These are phyloP conservation scores for Batillaria attramentaria DNA, from an alignment of 1,140 invertebrate genomes.

Conservation along the genomic window DNA sequence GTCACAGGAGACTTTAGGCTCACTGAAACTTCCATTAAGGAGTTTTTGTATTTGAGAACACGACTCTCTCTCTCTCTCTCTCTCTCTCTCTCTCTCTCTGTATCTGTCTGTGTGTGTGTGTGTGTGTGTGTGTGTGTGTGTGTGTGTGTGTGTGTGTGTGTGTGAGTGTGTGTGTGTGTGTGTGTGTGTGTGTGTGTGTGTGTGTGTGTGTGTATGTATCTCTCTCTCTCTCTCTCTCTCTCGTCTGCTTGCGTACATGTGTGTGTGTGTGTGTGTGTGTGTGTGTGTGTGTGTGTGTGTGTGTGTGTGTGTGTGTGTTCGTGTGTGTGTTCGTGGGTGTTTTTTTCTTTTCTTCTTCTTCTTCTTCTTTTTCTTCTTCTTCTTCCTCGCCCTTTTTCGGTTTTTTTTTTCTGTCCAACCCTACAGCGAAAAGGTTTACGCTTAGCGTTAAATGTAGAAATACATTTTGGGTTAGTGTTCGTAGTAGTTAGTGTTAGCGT, in stretches of 20 bases:
- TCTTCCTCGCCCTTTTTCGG: neutral
- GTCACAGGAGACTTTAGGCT: too few relatives aligned
- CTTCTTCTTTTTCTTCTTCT: neutral
- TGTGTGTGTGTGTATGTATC: neutral
- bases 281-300: conserved; percentile 7
- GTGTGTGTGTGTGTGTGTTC: neutral
- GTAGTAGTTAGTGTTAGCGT: too few relatives aligned
- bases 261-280: neutral
- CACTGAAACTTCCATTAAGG: too few relatives aligned
- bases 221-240: conserved; percentile 16
- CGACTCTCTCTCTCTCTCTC: neutral
- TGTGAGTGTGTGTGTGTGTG: too few relatives aligned
- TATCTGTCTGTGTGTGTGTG: neutral
- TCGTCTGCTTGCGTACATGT: neutral
- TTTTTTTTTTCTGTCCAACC: neutral
- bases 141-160: too few relatives aligned
- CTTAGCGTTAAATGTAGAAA: too few relatives aligned
- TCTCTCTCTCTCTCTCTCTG: neutral
- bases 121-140: neutral
- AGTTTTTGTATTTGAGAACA: too few relatives aligned
- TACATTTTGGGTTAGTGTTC: too few relatives aligned
- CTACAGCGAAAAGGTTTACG: too few relatives aligned
- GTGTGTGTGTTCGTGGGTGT: neutral
- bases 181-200: neutral
- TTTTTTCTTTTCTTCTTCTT: neutral